These are phyloP conservation scores for Acrobasis consociella DNA, from an alignment of 2,888 invertebrate species.

Conservation along the genomic window DNA sequence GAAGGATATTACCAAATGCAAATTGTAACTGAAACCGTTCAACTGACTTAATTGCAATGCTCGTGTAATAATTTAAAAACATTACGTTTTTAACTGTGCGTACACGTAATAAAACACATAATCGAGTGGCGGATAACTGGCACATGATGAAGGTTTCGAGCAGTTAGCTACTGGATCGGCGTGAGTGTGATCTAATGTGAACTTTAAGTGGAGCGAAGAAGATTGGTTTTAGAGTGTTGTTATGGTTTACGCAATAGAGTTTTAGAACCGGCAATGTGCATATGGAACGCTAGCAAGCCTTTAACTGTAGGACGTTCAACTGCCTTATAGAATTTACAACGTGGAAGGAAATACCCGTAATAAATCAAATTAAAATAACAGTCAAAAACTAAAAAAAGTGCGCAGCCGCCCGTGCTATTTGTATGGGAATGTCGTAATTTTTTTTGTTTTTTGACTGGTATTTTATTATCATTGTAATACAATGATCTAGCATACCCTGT, in stretches of 20 bases:
- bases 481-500: too few relatives aligned
- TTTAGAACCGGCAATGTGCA: conserved; percentile 15
- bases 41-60: conserved; percentile 46
- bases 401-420: too few relatives aligned
- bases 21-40: conserved; percentile 58
- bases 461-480: too few relatives aligned
- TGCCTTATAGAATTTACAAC: too few relatives aligned
- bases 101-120: conserved; percentile 13
- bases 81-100: not conserved
- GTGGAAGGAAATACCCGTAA: too few relatives aligned
- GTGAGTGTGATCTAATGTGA: conserved; percentile 1
- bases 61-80: conserved; percentile 43
- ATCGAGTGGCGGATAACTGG: not conserved
- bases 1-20: conserved; percentile 60
- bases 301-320: not conserved
- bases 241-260: conserved; percentile 11
- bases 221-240: conserved; percentile 10
- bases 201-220: conserved; percentile 10
- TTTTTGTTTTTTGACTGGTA: too few relatives aligned
- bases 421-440: too few relatives aligned
- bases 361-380: too few relatives aligned
- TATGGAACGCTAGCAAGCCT: not conserved
- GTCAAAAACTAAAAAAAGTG: too few relatives aligned
- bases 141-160: conserved; percentile 18
- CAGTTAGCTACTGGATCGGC: conserved; percentile 15